Base-by-base conservation (phyloP, 2,797 vertebrate genomes). In the Zalophus californianus region DNA sequence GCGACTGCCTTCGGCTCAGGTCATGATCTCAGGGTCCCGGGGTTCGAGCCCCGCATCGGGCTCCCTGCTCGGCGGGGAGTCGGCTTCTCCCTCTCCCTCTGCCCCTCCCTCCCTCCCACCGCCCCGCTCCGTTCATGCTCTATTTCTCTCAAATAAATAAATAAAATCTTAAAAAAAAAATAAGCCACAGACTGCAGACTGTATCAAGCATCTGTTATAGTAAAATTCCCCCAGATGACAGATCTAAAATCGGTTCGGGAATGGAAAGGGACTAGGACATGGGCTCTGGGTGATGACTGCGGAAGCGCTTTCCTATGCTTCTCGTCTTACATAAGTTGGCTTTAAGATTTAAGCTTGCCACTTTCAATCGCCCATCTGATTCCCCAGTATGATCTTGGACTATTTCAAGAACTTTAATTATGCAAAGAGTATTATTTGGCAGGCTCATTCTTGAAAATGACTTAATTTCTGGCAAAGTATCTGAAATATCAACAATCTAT, bases 321-420 rank as follows among this genome's bases (percentile, higher is more conserved):
- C 62, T 79, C 73, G 50, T 54, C 87, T 94, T 89, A 85, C 16
- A 90, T 60, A 92, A 60, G 48, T 72, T 91, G 32, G 32, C 58
- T 66, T 91, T 85, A 54, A 88, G 66, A 90, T 70, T 88, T 62
- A 94, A 93, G 54, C 44, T 32, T 66, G 56, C 58, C 58, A 96
- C 94, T 96, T 97, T 62, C 54, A 85, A 82, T 92, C 41, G 66
- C 38, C 44, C 83, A 97, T 82, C 12, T 91, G 91, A 96, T 79
- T 60, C 77, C 32, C 62, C 86, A 66, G 68, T 83, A 41, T 66
- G 64, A 96, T 80, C 32, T 80, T 32, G 75, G 41, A 86, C 58
- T 96, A 91, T 83, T 88, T 96, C 75, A 94, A 96, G 79, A 80
- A 86, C 20, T 96, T 92, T 83, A 86, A 95, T 91, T 72, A 89